Evolutionary conservation across 1,140 invertebrate species (phyloP), one percentile per base, ranked within the genome.

Genomic region (Brachionus sp.): DNA sequence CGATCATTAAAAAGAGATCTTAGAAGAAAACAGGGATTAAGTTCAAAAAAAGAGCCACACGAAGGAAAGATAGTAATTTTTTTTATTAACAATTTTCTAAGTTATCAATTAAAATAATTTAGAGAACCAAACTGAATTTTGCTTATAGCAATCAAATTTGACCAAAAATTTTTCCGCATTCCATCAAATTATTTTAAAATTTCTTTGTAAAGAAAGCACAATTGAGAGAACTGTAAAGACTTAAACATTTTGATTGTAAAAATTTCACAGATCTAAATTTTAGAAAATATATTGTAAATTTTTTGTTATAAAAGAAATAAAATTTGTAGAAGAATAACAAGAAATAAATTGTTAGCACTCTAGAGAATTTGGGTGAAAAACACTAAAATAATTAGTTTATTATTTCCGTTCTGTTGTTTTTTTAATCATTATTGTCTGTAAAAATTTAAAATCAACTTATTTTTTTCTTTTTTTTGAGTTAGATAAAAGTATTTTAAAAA

Each of bases 1-100:
- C 33, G 77, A 10, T 80, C 77, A 25, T 42, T 80, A n/a, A 80
- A 80, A 35, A 35, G 77, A 80, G 77, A 80, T 10, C 37, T 80
- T 25, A 80, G 77, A 80, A 10, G 77, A 16, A 80, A 80, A 44
- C 77, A 80, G 29, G 77, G 77, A 29, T 29, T 75, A 25, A 75
- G 39, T 46, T 19, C n/a, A 19, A 75, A 75, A 75, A 75, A 75
- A 75, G 70, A 75, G 9, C 44, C 70, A n/a, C 70, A 75, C 19
- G 70, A 75, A 46, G 70, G 70, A 75, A 75, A 75, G 25, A 75
- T 75, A 35, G 68, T 73, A 73, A n/a, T 68, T 5, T 25, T 23
- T 35, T 68, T 16, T 68, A 2, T 23, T 68, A 35, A 3, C n/a
- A 19, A 35, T 33, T 37, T 37, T n/a, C 29, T 29, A 10, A 5